Conservation (phyloP, 2,797 vertebrate species). For the Sebastes umbrosus region DNA sequence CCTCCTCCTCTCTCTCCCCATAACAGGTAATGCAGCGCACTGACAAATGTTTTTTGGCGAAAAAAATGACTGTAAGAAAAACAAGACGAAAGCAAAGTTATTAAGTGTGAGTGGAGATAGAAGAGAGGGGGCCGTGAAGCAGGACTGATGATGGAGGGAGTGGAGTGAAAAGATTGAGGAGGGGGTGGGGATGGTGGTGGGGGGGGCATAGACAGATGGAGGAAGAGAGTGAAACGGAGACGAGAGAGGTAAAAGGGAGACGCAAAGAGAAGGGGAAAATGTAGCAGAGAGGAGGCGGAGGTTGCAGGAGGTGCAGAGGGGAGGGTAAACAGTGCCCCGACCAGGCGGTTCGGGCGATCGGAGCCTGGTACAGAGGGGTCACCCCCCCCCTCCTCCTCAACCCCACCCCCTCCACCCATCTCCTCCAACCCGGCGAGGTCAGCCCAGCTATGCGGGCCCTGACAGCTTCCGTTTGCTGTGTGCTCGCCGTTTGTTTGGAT, state of each 20-base stretch:
- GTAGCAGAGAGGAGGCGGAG: conserved; percentile 23
- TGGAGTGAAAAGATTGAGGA: conserved; percentile 21
- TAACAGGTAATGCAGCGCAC: conserved; percentile 63
- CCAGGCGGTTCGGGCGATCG: conserved; percentile 59
- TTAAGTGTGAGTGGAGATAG: conserved; percentile 75
- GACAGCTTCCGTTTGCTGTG: conserved; percentile 94
- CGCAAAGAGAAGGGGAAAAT: conserved; percentile 51
- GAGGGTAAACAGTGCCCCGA: conserved; percentile 87
- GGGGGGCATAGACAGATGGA: conserved; percentile 73
- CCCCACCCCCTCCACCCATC: background rate
- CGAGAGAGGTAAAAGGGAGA: conserved; percentile 69
- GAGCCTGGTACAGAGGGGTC: conserved; percentile 90
- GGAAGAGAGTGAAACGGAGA: conserved; percentile 76
- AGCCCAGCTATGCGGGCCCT: conserved; percentile 88
- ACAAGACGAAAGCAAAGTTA: conserved; percentile 75
- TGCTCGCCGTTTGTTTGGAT: conserved; percentile 92
- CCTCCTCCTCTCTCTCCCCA: background rate
- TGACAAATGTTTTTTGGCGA: conserved; percentile 64
- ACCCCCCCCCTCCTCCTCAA: background rate
- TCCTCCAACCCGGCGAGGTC: conserved; percentile 83
- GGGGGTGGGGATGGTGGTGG: background rate
- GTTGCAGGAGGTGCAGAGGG: conserved; percentile 66
- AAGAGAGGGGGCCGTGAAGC: conserved; percentile 83
- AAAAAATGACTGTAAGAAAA: conserved; percentile 54
- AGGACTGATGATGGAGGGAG: conserved; percentile 72